phyloP scores from a whole-genome alignment of 2,113 vertebrate genomes.

The Cardinalis cardinalis region DNA sequence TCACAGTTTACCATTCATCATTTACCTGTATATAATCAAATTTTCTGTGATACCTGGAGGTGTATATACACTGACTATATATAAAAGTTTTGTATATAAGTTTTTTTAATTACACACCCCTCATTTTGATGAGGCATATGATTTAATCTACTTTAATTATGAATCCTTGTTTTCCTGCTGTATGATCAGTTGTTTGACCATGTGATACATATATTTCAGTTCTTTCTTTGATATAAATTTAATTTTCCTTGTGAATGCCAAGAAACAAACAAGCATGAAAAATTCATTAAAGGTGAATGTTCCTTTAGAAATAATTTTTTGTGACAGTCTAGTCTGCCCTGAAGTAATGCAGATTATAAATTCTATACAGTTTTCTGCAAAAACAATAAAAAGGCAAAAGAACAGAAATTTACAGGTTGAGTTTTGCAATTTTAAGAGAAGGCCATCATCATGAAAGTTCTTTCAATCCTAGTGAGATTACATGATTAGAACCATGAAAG shows the following conservation, averaged over 20 bases:
- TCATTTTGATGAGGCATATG: not conserved
- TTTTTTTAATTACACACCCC: not conserved
- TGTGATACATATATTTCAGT: not conserved
- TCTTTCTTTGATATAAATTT: not conserved
- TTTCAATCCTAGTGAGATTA: not conserved
- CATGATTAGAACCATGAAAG: not conserved
- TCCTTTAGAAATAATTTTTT: not conserved
- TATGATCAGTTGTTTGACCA: not conserved
- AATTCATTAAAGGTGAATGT: not conserved
- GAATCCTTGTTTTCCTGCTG: not conserved
- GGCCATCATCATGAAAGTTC: not conserved
- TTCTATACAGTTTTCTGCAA: not conserved
- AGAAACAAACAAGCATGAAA: not conserved
- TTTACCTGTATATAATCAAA: not conserved
- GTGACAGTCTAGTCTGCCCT: not conserved
- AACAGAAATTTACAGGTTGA: not conserved
- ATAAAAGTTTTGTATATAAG: not conserved
- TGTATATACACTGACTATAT: not conserved
- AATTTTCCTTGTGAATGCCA: not conserved
- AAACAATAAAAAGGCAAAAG: not conserved
- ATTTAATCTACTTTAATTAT: not conserved
- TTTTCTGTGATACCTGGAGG: not conserved
- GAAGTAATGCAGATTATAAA: not conserved
- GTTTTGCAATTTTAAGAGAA: not conserved
- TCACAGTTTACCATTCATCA: not conserved